Conservation (phyloP, 2,888 invertebrate genomes). For the Pecten maximus region DNA sequence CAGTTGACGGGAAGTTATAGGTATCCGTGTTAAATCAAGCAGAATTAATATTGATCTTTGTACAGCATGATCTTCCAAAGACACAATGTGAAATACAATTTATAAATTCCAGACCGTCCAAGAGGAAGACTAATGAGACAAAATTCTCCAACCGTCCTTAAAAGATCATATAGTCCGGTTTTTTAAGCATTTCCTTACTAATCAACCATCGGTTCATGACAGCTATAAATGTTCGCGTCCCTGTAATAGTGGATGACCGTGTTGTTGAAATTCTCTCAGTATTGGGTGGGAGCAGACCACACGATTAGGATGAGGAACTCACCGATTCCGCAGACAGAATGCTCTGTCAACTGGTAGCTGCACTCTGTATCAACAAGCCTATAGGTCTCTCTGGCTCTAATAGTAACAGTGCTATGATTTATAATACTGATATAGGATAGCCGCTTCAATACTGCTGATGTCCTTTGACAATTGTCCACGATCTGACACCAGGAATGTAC, state of each 20-base stretch:
- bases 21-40: neutral
- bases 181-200: neutral
- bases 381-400: neutral
- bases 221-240: neutral
- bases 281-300: neutral
- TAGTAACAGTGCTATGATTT: neutral
- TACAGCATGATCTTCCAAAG: neutral
- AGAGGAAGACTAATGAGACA: neutral
- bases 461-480: neutral
- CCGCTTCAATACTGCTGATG: neutral
- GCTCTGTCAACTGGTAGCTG: constrained; percentile 5
- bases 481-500: neutral
- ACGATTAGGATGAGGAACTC: neutral
- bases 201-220: neutral
- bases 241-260: neutral
- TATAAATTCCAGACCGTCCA: neutral
- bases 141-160: neutral
- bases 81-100: neutral
- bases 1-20: neutral
- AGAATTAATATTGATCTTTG: neutral
- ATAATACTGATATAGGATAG: neutral
- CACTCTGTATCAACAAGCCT: neutral
- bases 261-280: neutral
- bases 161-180: neutral
- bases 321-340: neutral